Base-by-base conservation (phyloP, 2,797 vertebrate genomes). In the Alca torda region DNA sequence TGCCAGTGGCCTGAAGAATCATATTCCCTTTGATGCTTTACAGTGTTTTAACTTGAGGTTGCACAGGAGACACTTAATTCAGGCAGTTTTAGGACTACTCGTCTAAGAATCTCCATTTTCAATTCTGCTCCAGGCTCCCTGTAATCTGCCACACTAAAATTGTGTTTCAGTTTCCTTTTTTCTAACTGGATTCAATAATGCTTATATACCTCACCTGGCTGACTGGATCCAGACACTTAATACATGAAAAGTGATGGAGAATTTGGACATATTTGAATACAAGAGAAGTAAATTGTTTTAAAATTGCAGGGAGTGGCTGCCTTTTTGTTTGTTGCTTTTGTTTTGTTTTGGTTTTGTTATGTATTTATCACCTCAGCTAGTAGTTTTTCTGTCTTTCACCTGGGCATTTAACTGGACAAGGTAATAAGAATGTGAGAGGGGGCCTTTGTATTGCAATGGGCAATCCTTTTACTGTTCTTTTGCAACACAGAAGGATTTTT, bases 1-100 rank as follows among this genome's bases (percentile, higher is more conserved):
- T 54, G 35, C 35, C 87, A 73, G 53, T 69, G 63, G 76, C 69
- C 73, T 78, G 59, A 77, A 18, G 1, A 92, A 87, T 92, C 3
- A 2, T 83, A 81, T 78, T 81, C 50, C 8, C 43, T 93, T 91
- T 81, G 82, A 88, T 84, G 69, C 48, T 64, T 89, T 72, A 31
- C 39, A 73, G 54, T 63, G 30, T 87, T 94, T 94, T 94, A 68
- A 65, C 76, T 93, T 59, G 30, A 87, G 69, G 60, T 91, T 93
- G 91, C 87, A 74, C 39, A 87, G 41, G 48, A 92, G 84, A 77
- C 25, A 37, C 28, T 80, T 94, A 88, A 37, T 89, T 77, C 73
- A 92, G 46, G 57, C 31, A 69, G 10, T 61, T 84, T 85, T 26
- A 72, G 63, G 24, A 64, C 82, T 75, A 57, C 12, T 45, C 50